These are phyloP conservation scores for Heterochromis multidens DNA, from an alignment of 2,113 vertebrate species.

Conservation along the genomic window DNA sequence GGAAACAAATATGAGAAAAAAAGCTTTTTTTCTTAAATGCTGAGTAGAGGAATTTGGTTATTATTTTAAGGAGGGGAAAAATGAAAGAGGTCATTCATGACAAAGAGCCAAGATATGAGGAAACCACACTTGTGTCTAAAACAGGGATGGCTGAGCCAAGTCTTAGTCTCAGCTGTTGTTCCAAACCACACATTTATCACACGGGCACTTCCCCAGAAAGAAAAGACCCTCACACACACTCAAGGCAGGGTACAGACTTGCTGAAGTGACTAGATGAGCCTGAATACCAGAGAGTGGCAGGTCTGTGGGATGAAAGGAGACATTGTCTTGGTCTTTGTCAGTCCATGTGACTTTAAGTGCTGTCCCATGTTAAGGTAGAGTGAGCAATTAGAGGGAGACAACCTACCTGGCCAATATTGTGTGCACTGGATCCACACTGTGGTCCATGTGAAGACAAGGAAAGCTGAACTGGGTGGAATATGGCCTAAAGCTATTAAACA, in stretches of 20 bases:
- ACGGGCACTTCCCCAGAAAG: slow-evolving; percentile 72
- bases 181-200: slow-evolving; percentile 77
- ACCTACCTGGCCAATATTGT: slow-evolving; percentile 63
- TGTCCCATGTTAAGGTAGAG: slow-evolving; percentile 57
- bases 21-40: slow-evolving; percentile 59
- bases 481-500: slow-evolving; percentile 65
- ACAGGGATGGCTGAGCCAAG: slow-evolving; percentile 68
- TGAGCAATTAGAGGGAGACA: slow-evolving; percentile 37
- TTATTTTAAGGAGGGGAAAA: slow-evolving; percentile 72
- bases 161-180: slow-evolving; percentile 79
- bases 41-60: slow-evolving; percentile 74
- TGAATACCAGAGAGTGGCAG: slow-evolving; percentile 57
- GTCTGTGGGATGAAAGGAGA: slow-evolving; percentile 66
- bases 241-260: slow-evolving; percentile 48
- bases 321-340: slow-evolving; percentile 59
- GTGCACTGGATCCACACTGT: slow-evolving; percentile 41
- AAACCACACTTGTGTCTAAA: slow-evolving; percentile 78
- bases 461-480: slow-evolving; percentile 56
- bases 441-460: slow-evolving; percentile 51
- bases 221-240: slow-evolving; percentile 57
- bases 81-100: slow-evolving; percentile 79
- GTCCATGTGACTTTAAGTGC: slow-evolving; percentile 50
- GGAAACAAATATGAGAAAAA: slow-evolving; percentile 70
- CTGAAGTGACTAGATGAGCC: slow-evolving; percentile 64
- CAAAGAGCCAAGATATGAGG: slow-evolving; percentile 78